Evolutionary conservation across 2,888 invertebrate species (phyloP), one percentile per base, ranked within the genome.

Genomic region (Lysandra coridon): DNA sequence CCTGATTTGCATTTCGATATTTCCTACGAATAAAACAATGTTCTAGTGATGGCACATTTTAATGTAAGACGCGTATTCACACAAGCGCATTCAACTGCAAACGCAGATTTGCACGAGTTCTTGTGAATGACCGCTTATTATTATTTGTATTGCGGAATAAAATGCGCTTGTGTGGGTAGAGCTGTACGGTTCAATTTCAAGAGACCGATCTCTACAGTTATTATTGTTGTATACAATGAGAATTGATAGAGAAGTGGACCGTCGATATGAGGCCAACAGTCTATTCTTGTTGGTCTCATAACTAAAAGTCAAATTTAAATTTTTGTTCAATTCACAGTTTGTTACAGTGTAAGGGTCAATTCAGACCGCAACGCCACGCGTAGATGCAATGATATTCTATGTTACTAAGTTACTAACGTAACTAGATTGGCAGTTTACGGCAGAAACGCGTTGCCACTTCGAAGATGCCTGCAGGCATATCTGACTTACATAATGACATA

Each of bases 1-100:
- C 84, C 84, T 85, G 83, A 84, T 86, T 87, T 85, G 85, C 85
- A 86, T 87, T 87, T 88, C 83, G 83, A 84, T 83, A 84, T 86
- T 86, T 85, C 85, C 84, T 83, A 84, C 82, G 83, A 83, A 83
- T 81, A 83, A 83, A 75, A 80, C 80, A 80, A 80, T 81, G 80
- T 80, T 82, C 81, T 82, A 82, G 82, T 82, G 82, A 80, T 81
- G 81, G 83, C 84, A 82, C 83, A 80, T 80, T 83, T 83, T 82
- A 82, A 83, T 84, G 78, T 79, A 80, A 76, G 76, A 76, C 57
- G 69, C 69, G 37, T 57, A 17, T 69, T 37, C 23, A 69, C 33
- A 69, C 69, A 69, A 37, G 33, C 30, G 64, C 33, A 17, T 37
- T 33, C 30, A 33, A 37, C 33, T 64, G 30, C 23, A 64, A 64